phyloP scores from a whole-genome alignment of 2,113 vertebrate species.

The Dermatemys mawii region DNA sequence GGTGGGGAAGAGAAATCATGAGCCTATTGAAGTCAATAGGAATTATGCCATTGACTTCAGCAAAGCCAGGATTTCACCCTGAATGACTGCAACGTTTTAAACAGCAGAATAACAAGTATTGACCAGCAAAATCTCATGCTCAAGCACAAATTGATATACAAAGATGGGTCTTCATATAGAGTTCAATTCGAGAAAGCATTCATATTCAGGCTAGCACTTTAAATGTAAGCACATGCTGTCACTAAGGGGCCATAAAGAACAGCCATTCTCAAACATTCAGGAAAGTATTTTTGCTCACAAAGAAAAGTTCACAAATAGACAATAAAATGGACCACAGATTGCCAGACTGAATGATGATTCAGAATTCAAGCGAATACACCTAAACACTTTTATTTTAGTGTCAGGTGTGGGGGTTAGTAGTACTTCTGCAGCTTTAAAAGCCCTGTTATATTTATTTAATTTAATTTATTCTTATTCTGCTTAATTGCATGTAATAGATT shows the following conservation, averaged over 20 bases:
- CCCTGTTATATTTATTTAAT: neutral
- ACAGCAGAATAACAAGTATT: neutral
- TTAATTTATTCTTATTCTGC: neutral
- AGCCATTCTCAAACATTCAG: neutral
- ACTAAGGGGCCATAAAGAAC: neutral
- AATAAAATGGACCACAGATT: neutral
- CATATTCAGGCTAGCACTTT: neutral
- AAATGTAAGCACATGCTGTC: neutral
- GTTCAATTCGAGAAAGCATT: neutral
- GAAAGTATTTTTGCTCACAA: neutral
- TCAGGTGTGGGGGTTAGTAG: accelerated
- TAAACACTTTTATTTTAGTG: neutral
- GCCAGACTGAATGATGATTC: neutral
- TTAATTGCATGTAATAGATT: neutral
- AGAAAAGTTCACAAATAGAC: neutral
- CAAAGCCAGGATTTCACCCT: neutral
- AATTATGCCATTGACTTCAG: neutral
- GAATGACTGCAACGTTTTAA: neutral
- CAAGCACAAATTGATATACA: neutral
- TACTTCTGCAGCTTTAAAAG: neutral
- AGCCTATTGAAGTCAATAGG: neutral
- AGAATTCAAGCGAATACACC: neutral
- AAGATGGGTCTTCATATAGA: neutral
- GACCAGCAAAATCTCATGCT: neutral
- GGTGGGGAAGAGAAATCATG: neutral